Conservation (phyloP, 1,140 invertebrate genomes). For the Euura lappo region DNA sequence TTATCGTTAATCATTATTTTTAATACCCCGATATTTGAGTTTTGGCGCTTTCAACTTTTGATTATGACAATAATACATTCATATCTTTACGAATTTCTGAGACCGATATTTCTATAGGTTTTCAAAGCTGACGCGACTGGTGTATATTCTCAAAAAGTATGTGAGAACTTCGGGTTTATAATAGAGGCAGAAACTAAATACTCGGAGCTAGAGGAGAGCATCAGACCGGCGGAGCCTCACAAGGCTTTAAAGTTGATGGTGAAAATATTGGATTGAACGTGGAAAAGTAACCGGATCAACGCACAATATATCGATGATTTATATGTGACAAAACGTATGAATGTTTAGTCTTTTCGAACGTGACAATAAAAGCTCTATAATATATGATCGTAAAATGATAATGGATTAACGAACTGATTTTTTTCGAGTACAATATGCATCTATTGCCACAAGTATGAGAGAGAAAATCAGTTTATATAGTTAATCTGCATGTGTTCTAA, state of each 20-base stretch:
- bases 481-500: neutral
- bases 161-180: conserved; percentile 69
- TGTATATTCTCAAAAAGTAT: conserved; percentile 76
- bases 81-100: too few species aligned
- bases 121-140: conserved; percentile 82
- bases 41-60: too few species aligned
- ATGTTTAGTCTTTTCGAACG: conserved; percentile 41
- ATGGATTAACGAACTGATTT: neutral
- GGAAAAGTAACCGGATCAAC: conserved; percentile 6
- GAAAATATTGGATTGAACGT: conserved; percentile 46
- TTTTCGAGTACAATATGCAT: neutral
- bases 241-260: conserved; percentile 69
- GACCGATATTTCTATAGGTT: conserved; percentile 56
- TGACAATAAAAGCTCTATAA: conserved; percentile 53
- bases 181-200: conserved; percentile 70
- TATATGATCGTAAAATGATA: conserved; percentile 16
- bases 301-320: conserved; percentile 11
- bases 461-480: neutral
- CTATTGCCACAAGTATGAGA: neutral
- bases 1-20: too few species aligned
- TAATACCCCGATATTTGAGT: too few species aligned
- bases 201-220: conserved; percentile 65
- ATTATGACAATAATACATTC: too few species aligned
- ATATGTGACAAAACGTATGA: conserved; percentile 22
- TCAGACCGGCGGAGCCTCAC: conserved; percentile 67